These are phyloP conservation scores for Leptobrachium ailaonicum DNA, from an alignment of 2,113 vertebrate species.

Conservation along the genomic window DNA sequence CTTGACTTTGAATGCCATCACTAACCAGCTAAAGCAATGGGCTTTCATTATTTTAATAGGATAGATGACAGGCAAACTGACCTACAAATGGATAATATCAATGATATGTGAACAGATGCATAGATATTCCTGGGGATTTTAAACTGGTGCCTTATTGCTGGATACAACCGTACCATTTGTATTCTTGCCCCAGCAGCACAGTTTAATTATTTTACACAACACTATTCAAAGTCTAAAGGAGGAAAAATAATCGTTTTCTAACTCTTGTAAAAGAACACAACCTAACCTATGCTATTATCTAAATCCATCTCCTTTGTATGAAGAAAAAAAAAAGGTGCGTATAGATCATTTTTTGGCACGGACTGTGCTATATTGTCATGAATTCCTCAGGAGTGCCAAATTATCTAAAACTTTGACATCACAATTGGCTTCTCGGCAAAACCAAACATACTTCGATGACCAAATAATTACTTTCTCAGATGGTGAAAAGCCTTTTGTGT, in stretches of 20 bases:
- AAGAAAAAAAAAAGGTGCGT: not conserved
- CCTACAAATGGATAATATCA: too few species aligned
- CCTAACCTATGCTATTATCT: conserved; percentile 25
- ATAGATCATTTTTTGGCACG: not conserved
- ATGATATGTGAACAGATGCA: too few species aligned
- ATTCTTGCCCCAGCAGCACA: too few species aligned
- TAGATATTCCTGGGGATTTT: too few species aligned
- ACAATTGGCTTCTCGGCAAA: conserved; percentile 21
- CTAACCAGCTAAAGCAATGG: too few species aligned
- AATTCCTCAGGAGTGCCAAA: conserved; percentile 11
- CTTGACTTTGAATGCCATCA: too few species aligned
- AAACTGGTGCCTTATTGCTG: too few species aligned
- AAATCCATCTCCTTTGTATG: conserved; percentile 47
- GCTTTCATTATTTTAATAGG: too few species aligned
- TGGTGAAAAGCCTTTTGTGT: conserved; percentile 17
- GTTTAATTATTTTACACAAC: too few species aligned
- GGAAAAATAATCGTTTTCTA: not conserved
- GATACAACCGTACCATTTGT: too few species aligned
- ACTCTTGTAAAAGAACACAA: not conserved
- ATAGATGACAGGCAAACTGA: too few species aligned
- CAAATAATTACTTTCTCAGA: conserved; percentile 33
- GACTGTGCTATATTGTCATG: not conserved
- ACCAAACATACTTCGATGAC: conserved; percentile 13
- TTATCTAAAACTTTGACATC: not conserved
- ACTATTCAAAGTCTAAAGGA: not conserved